Evolutionary conservation across 2,113 vertebrate species (phyloP).

Genomic region (Heterotilapia buettikoferi): DNA sequence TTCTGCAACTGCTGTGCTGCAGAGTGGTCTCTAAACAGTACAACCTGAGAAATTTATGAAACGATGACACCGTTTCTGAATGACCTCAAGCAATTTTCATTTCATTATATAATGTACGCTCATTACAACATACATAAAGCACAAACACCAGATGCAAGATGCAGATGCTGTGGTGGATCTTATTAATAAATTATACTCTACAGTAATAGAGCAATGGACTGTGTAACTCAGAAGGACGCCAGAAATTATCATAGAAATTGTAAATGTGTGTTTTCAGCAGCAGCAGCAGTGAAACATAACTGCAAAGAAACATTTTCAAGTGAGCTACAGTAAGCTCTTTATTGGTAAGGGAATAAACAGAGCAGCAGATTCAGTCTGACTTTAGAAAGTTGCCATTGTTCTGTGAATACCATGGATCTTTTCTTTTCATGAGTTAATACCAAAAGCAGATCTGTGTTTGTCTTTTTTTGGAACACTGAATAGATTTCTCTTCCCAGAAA

Average conservation of each 20-base stretch:
- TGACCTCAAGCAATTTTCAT: neutral
- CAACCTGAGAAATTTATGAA: neutral
- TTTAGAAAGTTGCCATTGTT: neutral
- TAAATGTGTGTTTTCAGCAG: neutral
- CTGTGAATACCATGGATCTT: neutral
- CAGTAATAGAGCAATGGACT: neutral
- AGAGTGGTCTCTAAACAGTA: neutral
- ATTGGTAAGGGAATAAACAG: neutral
- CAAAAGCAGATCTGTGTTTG: neutral
- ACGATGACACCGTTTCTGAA: neutral
- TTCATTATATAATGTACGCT: neutral
- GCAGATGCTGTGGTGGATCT: neutral
- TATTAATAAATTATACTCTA: neutral
- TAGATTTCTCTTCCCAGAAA: neutral
- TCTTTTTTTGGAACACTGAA: neutral
- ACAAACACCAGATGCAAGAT: neutral
- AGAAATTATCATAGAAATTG: neutral
- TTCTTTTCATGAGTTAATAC: neutral
- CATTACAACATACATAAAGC: neutral
- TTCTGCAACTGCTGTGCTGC: neutral
- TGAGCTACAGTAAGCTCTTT: neutral
- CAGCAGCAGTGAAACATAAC: neutral
- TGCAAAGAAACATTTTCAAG: neutral
- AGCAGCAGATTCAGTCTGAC: neutral
- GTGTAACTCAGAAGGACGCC: neutral